Evolutionary conservation across 2,888 invertebrate species (phyloP), one percentile per base, ranked within the genome.

Genomic region (Cheilosia grossa): DNA sequence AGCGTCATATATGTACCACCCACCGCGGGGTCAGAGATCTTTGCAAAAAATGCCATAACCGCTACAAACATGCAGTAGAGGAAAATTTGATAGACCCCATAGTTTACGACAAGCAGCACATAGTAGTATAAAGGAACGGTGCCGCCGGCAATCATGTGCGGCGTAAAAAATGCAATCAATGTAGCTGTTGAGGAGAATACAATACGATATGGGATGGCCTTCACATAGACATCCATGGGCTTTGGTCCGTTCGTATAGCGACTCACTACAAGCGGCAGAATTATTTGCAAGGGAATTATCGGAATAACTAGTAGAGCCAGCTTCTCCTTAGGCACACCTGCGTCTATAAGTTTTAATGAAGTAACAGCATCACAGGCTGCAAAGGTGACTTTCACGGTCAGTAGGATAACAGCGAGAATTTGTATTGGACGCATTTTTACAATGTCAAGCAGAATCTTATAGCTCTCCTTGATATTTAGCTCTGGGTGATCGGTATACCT

Each of bases 1-100:
- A 99, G 93, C 0, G 99, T 99, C 99, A 99, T 99, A 91, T 99
- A 99, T 0, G 99, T 99, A 5, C 99, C 99, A 2, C 99, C 99
- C 0, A 99, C 98, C 0, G 96, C 94, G 0, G 99, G 98, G 91
- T 99, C 99, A 82, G 98, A 98, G 63, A 99, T 95, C 92, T 97
- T 96, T 0, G 99, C 99, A 92, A 98, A 98, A 93, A 99, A 99
- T 10, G 98, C 97, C 98, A 99, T 99, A 79, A 96, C 94, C 0
- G 99, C 96, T 5, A 99, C 99, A 92, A 98, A 99, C 98, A 99
- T 99, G 89, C 97, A 96, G 92, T 98, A 98, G 0, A 98, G 93
- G 88, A 97, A 96, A 33, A 99, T 94, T 97, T 99, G 99, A 93
- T 99, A 98, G 83, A 98, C 93, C n/a, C 96, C 95, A 91, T 98